These are phyloP conservation scores for Columba janthina DNA, from an alignment of 2,113 vertebrate species.

Conservation along the genomic window DNA sequence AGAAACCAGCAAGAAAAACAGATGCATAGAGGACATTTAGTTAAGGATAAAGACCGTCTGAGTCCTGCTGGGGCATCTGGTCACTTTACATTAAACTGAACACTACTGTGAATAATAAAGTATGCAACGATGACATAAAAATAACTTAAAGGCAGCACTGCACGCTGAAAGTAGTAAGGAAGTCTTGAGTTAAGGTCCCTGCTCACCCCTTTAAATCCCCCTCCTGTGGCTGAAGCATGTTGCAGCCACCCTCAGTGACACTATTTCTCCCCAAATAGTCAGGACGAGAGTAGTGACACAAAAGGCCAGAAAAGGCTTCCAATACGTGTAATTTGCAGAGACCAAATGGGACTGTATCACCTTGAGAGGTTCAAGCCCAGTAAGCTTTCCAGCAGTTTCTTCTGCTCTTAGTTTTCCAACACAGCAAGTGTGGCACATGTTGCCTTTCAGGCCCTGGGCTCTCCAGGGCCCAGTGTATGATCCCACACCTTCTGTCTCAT, in stretches of 20 bases:
- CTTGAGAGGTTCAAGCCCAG: background rate
- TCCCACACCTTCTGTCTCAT: background rate
- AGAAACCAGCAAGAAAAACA: background rate
- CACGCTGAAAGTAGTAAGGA: background rate
- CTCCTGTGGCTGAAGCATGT: background rate
- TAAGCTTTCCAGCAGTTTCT: background rate
- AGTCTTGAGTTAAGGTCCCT: background rate
- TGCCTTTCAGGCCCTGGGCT: background rate
- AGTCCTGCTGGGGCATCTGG: slow-evolving; percentile 23
- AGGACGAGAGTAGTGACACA: background rate
- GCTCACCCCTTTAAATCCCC: background rate
- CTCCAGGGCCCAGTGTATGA: accelerated
- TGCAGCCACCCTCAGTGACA: background rate
- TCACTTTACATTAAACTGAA: slow-evolving; percentile 10
- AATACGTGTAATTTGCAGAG: background rate
- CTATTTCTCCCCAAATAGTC: slow-evolving; percentile 7
- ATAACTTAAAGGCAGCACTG: background rate
- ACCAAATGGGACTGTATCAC: accelerated
- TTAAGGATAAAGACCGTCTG: slow-evolving; percentile 28
- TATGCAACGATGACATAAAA: slow-evolving; percentile 19
- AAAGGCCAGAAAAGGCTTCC: background rate
- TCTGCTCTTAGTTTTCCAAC: background rate
- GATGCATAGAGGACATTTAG: slow-evolving; percentile 20
- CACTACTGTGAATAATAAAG: background rate
- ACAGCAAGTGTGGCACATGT: accelerated